These are phyloP conservation scores for Takifugu ocellatus DNA, from an alignment of 2,797 vertebrate genomes.

Conservation along the genomic window DNA sequence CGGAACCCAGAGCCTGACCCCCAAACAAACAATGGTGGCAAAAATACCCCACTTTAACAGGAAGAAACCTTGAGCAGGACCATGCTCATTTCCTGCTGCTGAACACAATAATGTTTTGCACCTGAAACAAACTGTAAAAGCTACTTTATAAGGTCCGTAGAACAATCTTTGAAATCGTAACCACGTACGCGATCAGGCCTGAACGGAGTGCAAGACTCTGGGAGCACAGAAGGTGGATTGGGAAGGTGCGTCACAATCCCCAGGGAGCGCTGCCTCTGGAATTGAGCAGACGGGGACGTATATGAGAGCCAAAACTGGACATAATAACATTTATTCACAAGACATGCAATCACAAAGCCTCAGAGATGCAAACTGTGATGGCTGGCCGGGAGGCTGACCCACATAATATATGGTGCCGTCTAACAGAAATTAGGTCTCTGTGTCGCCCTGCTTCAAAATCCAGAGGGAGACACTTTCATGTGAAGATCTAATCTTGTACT, in stretches of 20 bases:
- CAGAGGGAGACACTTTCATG: constrained; percentile 26
- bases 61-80: too few relatives aligned
- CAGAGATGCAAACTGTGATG: constrained; percentile 47
- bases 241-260: constrained; percentile 27
- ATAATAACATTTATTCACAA: constrained; percentile 43
- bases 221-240: constrained; percentile 7
- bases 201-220: not conserved
- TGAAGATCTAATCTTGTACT: constrained; percentile 32
- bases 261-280: constrained; percentile 18
- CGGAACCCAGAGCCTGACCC: too few relatives aligned
- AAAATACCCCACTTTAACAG: too few relatives aligned
- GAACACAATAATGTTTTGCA: too few relatives aligned
- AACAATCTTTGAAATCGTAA: too few relatives aligned
- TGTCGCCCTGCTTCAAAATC: constrained; percentile 52
- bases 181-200: too few relatives aligned
- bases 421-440: constrained; percentile 54
- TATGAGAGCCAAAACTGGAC: constrained; percentile 36
- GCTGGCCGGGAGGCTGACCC: constrained; percentile 46
- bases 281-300: constrained; percentile 34
- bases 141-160: too few relatives aligned
- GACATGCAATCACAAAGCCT: constrained; percentile 40
- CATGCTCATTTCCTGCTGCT: too few relatives aligned
- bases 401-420: constrained; percentile 51
- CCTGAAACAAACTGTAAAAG: too few relatives aligned
- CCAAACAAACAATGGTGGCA: too few relatives aligned